Base-by-base conservation (phyloP, 2,888 invertebrate species). In the Mimumesa dahlbomi region DNA sequence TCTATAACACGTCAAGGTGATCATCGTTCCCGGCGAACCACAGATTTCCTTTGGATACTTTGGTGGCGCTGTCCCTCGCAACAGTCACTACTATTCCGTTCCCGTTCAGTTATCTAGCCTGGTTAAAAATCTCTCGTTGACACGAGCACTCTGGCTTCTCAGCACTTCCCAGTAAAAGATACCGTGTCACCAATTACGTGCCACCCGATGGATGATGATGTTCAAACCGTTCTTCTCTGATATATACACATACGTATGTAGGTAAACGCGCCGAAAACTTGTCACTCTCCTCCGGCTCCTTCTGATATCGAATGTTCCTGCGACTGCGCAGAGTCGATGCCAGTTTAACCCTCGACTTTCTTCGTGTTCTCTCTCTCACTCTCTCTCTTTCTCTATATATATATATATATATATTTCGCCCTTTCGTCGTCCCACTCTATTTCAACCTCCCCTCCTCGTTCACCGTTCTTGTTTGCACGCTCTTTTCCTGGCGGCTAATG, bases 261-360 rank as follows among this genome's bases (percentile, higher is more conserved):
- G 25, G 48, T 45, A 67, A 75, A 66, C 81, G 82, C 80, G 84
- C 84, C 83, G 85, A 83, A 82, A 78, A 84, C 84, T 83, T 83
- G 83, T 83, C 83, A 79, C 76, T 79, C 74, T 64, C 65, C 56
- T 68, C 73, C 75, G 57, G 73, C 68, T 77, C 76, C 70, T 77
- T 77, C 71, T 71, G 81, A 77, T 84, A 85, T 84, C 82, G 83
- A 84, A 73, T 77, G 70, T 71, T 21, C 58, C 36, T 64, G 70
- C 82, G 74, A 73, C 72, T 80, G 84, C 84, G 84, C 82, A 78
- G 36, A 19, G 72, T 63, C 67, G 45, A n/a, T 59, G 52, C 59
- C 62, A 29, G 59, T 69, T 74, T 45, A 69, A 53, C 52, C 68
- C 74, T 68, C 70, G 50, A 46, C 57, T 59, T 65, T 59, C 58